phyloP scores from a whole-genome alignment of 2,797 vertebrate species.

The Steatocranus sp. region DNA sequence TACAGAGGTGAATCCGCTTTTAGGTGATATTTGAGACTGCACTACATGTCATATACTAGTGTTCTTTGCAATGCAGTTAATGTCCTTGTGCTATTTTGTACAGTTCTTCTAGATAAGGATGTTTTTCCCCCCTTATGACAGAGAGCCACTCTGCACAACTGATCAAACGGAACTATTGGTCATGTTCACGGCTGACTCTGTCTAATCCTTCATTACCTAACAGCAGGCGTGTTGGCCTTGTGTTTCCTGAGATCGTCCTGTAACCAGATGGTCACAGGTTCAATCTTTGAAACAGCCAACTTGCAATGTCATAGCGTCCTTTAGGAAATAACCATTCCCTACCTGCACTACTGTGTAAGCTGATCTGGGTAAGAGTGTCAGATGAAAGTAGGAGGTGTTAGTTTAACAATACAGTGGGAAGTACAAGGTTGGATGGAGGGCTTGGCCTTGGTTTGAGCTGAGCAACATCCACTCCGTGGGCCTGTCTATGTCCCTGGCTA shows the following conservation, averaged over 20 bases:
- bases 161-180: constrained; percentile 31
- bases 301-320: constrained; percentile 55
- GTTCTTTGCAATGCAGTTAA: background rate
- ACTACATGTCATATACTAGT: background rate
- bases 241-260: constrained; percentile 30
- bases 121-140: background rate
- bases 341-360: background rate
- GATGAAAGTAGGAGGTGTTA: background rate
- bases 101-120: background rate
- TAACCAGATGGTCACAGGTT: constrained; percentile 63
- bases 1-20: background rate
- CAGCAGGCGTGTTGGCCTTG: constrained; percentile 52
- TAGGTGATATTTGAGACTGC: background rate
- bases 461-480: background rate
- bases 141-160: background rate
- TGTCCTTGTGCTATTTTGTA: background rate
- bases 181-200: background rate
- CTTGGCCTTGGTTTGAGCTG: constrained; percentile 5
- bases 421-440: background rate
- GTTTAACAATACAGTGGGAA: background rate
- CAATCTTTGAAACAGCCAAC: constrained; percentile 35
- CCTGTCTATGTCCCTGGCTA: constrained; percentile 15
- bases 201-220: constrained; percentile 50
- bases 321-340: constrained; percentile 16
- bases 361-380: background rate